Percentiles rank a stretch among this genome's conserved stretches.
Evolutionary conservation across 2,888 invertebrate genomes (phyloP).

Genomic region (Amblyjoppa fuscipennis): DNA sequence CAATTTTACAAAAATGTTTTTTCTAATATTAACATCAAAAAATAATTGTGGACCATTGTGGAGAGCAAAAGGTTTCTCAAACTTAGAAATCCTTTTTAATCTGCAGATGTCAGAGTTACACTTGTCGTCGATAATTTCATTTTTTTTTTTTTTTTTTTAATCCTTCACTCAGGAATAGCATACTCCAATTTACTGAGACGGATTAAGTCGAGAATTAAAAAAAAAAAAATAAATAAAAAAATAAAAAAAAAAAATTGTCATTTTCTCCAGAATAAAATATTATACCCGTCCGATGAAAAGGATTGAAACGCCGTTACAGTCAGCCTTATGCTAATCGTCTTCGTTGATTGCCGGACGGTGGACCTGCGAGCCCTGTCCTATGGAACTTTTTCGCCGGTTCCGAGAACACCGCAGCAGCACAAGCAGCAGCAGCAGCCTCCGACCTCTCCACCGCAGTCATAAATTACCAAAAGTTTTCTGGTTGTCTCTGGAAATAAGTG

Average conservation of each 20-base stretch:
- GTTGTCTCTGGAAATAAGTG: conserved; percentile 67
- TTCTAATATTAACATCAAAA: too few species aligned
- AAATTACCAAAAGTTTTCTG: conserved; percentile 67
- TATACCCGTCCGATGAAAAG: background rate
- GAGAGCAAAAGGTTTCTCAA: too few species aligned
- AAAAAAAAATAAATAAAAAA: background rate
- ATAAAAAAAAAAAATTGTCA: background rate
- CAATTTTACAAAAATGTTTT: too few species aligned
- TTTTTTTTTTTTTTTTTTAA: too few species aligned
- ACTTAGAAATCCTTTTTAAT: too few species aligned
- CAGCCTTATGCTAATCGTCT: conserved; percentile 25
- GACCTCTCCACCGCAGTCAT: conserved; percentile 44
- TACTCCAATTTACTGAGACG: too few species aligned
- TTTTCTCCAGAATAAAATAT: background rate
- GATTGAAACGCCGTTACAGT: conserved; percentile 40
- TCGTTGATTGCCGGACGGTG: conserved; percentile 21
- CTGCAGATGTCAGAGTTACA: too few species aligned
- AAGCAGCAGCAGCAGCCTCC: background rate
- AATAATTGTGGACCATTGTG: too few species aligned
- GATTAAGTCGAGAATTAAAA: background rate
- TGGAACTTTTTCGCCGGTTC: conserved; percentile 38
- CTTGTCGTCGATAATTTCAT: too few species aligned
- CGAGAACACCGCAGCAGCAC: conserved; percentile 33
- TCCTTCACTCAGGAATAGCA: too few species aligned
- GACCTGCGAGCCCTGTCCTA: background rate